phyloP scores from a whole-genome alignment of 1,140 invertebrate genomes.

The Caerostris extrusa region DNA sequence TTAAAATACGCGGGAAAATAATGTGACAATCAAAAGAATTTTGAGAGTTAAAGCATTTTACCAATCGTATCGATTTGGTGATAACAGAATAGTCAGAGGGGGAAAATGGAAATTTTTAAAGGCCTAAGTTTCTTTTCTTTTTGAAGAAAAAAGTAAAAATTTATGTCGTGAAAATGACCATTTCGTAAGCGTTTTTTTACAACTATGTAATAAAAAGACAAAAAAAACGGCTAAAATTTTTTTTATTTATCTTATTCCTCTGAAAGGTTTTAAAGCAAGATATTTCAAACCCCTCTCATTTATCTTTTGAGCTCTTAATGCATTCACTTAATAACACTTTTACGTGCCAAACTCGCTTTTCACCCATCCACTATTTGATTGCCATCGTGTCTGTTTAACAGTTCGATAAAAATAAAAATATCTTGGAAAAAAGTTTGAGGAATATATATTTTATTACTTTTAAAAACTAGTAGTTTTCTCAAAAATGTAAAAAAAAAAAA shows the following conservation, averaged over 20 bases:
- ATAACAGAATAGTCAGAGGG: no score
- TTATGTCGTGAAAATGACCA: neutral
- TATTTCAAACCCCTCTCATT: neutral
- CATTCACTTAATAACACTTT: neutral
- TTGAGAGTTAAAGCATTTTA: no score
- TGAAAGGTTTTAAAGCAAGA: neutral
- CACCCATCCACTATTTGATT: neutral
- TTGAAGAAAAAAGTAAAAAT: neutral
- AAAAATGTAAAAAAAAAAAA: no score
- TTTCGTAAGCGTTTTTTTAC: neutral
- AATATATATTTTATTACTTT: neutral
- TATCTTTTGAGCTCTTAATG: neutral
- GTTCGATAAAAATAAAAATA: neutral
- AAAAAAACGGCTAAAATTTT: neutral
- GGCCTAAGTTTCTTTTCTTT: neutral
- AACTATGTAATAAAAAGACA: neutral
- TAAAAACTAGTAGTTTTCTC: no score
- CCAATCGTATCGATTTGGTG: no score
- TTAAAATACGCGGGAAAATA: no score
- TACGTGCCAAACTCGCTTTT: neutral
- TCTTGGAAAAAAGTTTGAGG: neutral
- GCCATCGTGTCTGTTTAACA: neutral
- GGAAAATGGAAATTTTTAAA: no score
- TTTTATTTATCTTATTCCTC: no score
- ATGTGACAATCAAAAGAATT: no score